Evolutionary conservation across 1,140 invertebrate genomes (phyloP).

Genomic region (Psilanteris sp.): DNA sequence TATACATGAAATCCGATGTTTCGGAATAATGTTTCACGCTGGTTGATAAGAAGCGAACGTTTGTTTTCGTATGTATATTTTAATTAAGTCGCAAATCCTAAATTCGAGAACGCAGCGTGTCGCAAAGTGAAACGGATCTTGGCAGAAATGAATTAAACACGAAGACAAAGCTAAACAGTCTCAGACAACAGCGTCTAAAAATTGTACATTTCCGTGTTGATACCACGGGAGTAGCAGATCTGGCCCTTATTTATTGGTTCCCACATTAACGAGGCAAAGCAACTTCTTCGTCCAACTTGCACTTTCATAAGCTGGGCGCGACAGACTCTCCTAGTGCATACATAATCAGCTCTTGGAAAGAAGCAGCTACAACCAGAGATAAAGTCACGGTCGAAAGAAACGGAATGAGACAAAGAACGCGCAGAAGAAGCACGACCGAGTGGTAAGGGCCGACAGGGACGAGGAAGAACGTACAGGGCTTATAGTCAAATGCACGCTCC

Average conservation of each 20-base stretch:
- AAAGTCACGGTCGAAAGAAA: conserved; percentile 58
- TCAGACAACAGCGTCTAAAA: conserved; percentile 22
- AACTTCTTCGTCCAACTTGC: conserved; percentile 57
- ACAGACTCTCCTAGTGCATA: conserved; percentile 59
- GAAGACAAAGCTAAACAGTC: conserved; percentile 9
- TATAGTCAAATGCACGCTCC: conserved; percentile 60
- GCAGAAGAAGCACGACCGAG: conserved; percentile 50
- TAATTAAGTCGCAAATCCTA: conserved; percentile 14
- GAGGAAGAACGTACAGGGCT: conserved; percentile 57
- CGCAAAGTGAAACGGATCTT: conserved; percentile 3
- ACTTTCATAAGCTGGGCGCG: conserved; percentile 62
- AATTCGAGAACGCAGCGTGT: conserved; percentile 1
- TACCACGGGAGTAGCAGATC: conserved; percentile 24
- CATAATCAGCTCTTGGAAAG: conserved; percentile 60
- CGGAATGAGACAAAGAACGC: conserved; percentile 57
- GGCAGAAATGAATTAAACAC: conserved; percentile 23
- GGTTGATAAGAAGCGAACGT: neutral
- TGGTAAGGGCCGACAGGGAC: conserved; percentile 56
- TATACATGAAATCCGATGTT: neutral
- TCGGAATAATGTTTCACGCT: conserved; percentile 1
- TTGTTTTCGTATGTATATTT: neutral
- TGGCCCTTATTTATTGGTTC: conserved; percentile 58
- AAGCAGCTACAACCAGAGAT: conserved; percentile 51
- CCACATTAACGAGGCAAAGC: conserved; percentile 58
- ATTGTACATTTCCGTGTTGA: conserved; percentile 46